These are phyloP conservation scores for Delphinapterus leucas DNA, from an alignment of 2,113 vertebrate genomes.

Conservation along the genomic window DNA sequence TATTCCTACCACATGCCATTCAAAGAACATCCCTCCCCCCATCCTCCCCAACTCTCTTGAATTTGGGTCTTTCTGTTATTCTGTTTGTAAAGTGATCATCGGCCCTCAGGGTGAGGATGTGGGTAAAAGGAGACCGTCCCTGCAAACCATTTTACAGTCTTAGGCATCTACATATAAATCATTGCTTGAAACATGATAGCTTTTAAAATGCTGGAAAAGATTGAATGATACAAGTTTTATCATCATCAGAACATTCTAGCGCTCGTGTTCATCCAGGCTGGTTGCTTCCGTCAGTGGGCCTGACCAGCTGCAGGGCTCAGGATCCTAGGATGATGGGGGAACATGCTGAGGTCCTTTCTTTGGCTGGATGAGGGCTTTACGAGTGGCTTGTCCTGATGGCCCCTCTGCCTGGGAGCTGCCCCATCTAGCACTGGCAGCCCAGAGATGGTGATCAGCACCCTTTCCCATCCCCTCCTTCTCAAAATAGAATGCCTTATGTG, in stretches of 20 bases:
- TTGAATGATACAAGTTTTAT: background rate
- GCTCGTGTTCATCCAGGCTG: background rate
- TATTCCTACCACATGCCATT: background rate
- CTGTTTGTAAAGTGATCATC: background rate
- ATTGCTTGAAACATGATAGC: background rate
- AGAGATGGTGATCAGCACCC: background rate
- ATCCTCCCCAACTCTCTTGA: background rate
- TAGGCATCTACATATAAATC: background rate
- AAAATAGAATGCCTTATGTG: background rate
- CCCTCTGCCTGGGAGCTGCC: background rate
- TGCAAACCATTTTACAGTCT: background rate
- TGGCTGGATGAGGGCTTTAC: background rate
- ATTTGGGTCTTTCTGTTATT: background rate
- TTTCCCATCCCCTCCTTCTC: background rate
- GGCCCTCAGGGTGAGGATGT: background rate
- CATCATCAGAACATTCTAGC: background rate
- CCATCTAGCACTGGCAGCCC: background rate
- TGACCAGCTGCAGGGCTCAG: background rate
- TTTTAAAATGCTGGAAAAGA: background rate
- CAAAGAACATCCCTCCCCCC: background rate
- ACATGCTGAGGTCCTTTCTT: background rate
- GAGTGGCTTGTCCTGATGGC: background rate
- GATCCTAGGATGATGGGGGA: background rate
- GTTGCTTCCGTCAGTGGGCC: background rate
- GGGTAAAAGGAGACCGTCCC: background rate